A percentile compares a stretch with the other conserved stretches of the same genome.
phyloP scores from a whole-genome alignment of 2,797 vertebrate species.

The Bovichtus variegatus region DNA sequence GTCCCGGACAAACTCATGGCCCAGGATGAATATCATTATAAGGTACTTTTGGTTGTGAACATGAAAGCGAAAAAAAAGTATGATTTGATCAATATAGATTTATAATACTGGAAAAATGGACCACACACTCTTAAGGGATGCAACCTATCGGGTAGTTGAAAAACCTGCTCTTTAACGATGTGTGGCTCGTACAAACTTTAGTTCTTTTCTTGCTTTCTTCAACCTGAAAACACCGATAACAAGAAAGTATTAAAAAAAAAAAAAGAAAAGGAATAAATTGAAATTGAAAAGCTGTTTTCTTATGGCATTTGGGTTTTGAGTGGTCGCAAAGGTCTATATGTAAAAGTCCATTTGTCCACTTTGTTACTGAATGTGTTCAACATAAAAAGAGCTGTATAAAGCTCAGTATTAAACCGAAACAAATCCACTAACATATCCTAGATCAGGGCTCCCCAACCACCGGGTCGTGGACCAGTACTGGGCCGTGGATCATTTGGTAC shows the following conservation, averaged over 20 bases:
- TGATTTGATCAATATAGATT: no score
- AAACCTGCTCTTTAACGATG: not conserved
- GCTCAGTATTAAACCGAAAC: not conserved
- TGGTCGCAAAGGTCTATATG: no score
- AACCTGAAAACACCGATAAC: not conserved
- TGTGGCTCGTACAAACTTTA: not conserved
- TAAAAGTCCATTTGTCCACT: no score
- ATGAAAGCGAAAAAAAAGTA: no score
- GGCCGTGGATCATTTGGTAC: no score
- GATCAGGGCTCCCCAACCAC: no score
- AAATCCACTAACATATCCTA: no score
- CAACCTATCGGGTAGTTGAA: not conserved
- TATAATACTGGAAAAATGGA: no score
- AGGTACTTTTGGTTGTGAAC: not conserved
- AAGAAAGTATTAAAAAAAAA: not conserved
- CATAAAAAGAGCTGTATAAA: not conserved
- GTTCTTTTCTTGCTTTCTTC: not conserved
- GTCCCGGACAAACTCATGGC: not conserved
- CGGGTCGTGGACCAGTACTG: no score
- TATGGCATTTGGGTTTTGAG: not conserved
- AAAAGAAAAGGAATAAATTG: not conserved
- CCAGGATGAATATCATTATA: not conserved
- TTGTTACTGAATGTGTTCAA: not conserved
- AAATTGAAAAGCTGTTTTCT: not conserved
- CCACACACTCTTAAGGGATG: not conserved